Percentiles rank a stretch among this genome's conserved stretches.
These are phyloP conservation scores for Enteromius afrohamiltoni DNA, from an alignment of 2,797 vertebrate species.

Conservation along the genomic window DNA sequence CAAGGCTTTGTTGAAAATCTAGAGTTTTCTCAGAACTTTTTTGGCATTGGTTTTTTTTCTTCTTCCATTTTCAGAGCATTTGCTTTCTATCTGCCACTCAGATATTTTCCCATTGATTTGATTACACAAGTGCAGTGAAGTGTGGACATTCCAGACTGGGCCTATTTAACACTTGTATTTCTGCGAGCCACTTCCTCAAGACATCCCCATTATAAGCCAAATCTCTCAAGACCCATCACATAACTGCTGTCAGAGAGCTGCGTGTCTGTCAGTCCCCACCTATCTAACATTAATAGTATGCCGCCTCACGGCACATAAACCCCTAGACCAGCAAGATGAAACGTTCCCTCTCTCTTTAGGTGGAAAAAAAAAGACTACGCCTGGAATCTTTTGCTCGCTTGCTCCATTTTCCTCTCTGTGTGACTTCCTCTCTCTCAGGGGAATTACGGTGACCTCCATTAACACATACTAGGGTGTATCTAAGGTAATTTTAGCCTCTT, in stretches of 20 bases:
- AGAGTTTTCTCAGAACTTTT: conserved; percentile 9
- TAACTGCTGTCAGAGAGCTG: conserved; percentile 46
- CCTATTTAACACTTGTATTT: conserved; percentile 24
- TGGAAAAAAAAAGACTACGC: background rate
- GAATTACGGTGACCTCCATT: background rate
- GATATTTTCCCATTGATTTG: conserved; percentile 50
- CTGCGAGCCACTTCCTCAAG: conserved; percentile 39
- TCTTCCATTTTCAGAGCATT: conserved; percentile 39
- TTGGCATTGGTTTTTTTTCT: conserved; percentile 1
- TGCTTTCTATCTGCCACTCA: conserved; percentile 46
- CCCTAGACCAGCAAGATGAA: background rate
- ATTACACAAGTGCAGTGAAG: conserved; percentile 51
- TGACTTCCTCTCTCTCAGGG: background rate
- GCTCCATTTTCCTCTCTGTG: background rate
- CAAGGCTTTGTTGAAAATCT: conserved; percentile 14
- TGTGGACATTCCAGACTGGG: conserved; percentile 39
- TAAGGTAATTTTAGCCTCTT: background rate
- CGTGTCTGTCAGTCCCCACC: background rate
- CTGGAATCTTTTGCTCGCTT: conserved; percentile 13
- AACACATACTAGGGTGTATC: conserved; percentile 15
- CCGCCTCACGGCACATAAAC: background rate
- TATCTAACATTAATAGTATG: conserved; percentile 24
- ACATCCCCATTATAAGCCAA: conserved; percentile 45
- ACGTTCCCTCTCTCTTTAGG: background rate
- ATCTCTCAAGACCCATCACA: conserved; percentile 61